Evolutionary conservation across 1,140 invertebrate genomes (phyloP), one percentile per base, ranked within the genome.

Genomic region (Drosophila obscura): DNA sequence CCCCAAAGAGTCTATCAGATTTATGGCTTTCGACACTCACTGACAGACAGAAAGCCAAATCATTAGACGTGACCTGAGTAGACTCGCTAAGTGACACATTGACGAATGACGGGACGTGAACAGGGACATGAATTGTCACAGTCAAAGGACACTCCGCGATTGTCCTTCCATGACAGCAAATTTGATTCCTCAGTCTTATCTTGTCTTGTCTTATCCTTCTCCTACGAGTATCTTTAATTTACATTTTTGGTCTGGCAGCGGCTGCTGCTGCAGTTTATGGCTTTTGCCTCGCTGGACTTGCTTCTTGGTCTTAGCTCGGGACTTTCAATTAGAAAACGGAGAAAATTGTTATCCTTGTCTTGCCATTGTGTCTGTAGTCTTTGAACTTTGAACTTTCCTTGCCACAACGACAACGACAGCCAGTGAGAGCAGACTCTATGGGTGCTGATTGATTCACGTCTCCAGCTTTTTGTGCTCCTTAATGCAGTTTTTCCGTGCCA

Each of bases 31-130:
- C 35, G 50, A 69, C 64, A 35, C 16, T 35, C 64, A 64, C 51
- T 69, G 67, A 69, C 67, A 69, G 67, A 31, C 64, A 50, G 44
- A 69, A 69, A 50, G 67, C 64, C 67, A 58, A 69, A 69, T 69
- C 67, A 69, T 69, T 58, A 69, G 64, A 69, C 67, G 67, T 69
- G 67, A 69, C 67, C 65, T 50, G 79, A 77, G 46, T 44, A 59
- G 46, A 45, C 53, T 9, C 8, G 53, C 75, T 83, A 82, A 82
- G 80, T 82, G 80, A 83, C 80, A 82, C 68, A 75, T 82, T 82
- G 80, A 82, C 60, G 75, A 82, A 82, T 79, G 75, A 74, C 63
- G 59, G 55, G 65, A 13, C 57, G 13, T 39, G 35, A 39, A 39
- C 9, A 60, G 59, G 55, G 65, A 13, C 57, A 39, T 39, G 35